Evolutionary conservation across 2,888 invertebrate genomes (phyloP), one percentile per base, ranked within the genome.

Genomic region (Melanchra persicariae): DNA sequence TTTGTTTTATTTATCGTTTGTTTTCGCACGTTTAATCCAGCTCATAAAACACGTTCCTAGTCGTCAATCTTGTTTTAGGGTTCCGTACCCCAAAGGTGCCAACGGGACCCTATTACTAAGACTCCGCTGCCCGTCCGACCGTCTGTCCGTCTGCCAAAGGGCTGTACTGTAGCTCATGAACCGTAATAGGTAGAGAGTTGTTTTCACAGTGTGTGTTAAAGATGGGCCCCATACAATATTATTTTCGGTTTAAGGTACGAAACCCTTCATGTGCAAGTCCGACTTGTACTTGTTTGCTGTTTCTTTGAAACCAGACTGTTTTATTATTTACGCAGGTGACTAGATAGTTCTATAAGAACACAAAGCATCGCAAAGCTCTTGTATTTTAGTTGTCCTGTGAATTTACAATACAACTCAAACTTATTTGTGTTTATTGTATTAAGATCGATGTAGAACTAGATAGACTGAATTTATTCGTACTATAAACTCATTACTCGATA

Each of bases 391-490:
- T 49, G 17, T 12, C 40, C 24, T 24, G 9, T 51, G 40, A 67
- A 74, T 66, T 74, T 22, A 34, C 24, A 47, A 43, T 40, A 19
- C 34, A 34, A n/a, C 15, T n/a, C n/a, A 37, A 60, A 24, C 17
- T 52, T 17, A 24, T 52, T 47, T 30, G 22, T 60, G 49, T 57
- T 61, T 47, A 43, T 74, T 60, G n/a, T 47, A 60, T 55, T 63
- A 43, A 22, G 22, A 43, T 55, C 30, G 54, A 12, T 37, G 37
- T n/a, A 54, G 7, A 70, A 47, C 10, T 26, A 6, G n/a, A 62
- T 51, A 7, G 3, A 43, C 12, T 65, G 34, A 60, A 81, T 57
- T 40, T 49, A 59, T 81, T 65, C n/a, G 34, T 22, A 6, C 19
- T 12, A 52, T 55, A 45, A 64, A 59, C 22, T 49, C 49, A 37